Conservation (phyloP, 2,797 vertebrate genomes). For the Clarias laeviceps region DNA sequence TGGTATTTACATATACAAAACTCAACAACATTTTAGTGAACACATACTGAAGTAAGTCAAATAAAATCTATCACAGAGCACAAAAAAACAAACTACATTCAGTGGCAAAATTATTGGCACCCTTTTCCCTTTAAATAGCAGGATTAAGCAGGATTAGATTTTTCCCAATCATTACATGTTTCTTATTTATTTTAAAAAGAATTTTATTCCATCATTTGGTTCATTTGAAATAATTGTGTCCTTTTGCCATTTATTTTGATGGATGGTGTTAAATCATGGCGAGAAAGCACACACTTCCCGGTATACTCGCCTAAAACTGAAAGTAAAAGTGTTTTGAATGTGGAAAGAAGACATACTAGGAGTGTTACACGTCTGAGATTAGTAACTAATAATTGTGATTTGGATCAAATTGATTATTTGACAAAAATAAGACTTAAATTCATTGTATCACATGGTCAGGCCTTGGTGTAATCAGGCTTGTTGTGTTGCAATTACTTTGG, state of each 20-base stretch:
- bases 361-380: not conserved
- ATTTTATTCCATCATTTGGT: not conserved
- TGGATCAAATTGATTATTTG: not conserved
- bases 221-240: not conserved
- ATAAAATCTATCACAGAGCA: not conserved
- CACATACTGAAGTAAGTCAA: too few species aligned
- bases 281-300: not conserved
- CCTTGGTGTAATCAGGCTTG: not conserved
- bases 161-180: not conserved
- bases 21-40: not conserved
- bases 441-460: not conserved
- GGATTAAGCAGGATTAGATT: not conserved
- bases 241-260: not conserved
- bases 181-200: not conserved
- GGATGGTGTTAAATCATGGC: not conserved
- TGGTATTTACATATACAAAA: not conserved
- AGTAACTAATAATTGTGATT: not conserved
- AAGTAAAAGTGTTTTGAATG: conserved; percentile 41
- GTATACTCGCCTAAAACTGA: conserved; percentile 20
- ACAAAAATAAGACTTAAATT: not conserved
- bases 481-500: conserved; percentile 26
- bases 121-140: not conserved
- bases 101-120: not conserved
- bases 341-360: not conserved
- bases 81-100: not conserved